Evolutionary conservation across 2,888 invertebrate genomes (phyloP), one percentile per base, ranked within the genome.

Genomic region (Eumacrocentrus americanus): DNA sequence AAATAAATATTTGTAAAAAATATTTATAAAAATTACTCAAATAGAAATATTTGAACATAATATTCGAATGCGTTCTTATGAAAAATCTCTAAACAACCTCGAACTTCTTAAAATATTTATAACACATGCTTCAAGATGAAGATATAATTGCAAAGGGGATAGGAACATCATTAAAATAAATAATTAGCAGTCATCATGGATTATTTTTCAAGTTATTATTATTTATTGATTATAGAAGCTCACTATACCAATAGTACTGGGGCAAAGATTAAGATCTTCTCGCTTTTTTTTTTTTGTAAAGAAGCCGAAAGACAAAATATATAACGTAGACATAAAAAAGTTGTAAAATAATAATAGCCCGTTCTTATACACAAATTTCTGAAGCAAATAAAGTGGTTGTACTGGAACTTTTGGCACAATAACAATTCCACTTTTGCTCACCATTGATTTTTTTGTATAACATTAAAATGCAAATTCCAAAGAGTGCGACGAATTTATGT

Each of bases 181-280:
- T n/a, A n/a, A n/a, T n/a, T n/a, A n/a, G n/a, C n/a, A 29, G 9
- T 4, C 29, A 29, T 29, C 29, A 29, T 6, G 9, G 9, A 44
- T 20, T 22, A 20, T 44, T 25, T 12, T 11, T 46, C 22, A n/a
- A n/a, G 12, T 7, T 23, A 25, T 23, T 48, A 51, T 47, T 53
- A 53, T 59, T 59, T 48, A 59, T 42, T 53, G 59, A 59, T 59
- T 53, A 59, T 59, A 53, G 53, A 53, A 47, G 40, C 47, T 53
- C 42, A 46, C 53, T 59, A 59, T 59, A 29, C 38, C 34, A 42
- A 58, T 53, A 59, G 40, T 46, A 48, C 53, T 22, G 5, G n/a
- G 18, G 20, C 37, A 52, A 52, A 35, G 20, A 52, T 20, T 14
- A 38, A 37, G 22, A 38, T 22, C 12, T 11, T 14, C n/a, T 34